Base-by-base conservation (phyloP, 2,888 invertebrate genomes). In the Pelosia muscerda region DNA sequence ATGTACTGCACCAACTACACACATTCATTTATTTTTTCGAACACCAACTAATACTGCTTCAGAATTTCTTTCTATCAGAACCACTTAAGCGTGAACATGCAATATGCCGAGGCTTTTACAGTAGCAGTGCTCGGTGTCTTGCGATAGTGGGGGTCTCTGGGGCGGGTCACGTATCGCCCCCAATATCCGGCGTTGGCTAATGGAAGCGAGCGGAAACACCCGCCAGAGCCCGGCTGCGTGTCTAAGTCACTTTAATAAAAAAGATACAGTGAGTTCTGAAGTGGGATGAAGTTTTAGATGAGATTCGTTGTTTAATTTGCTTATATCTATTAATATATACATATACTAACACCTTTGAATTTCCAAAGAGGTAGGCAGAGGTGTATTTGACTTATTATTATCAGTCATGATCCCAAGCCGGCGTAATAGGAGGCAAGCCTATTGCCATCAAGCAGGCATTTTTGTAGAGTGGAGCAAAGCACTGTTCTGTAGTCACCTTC, bases 171-270 rank as follows among this genome's bases (percentile, higher is more conserved):
- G 81, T 81, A 81, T 74, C 75, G 73, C 68, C 71, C 60, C 67
- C 77, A 81, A 81, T 81, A 81, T 81, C 81, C 81, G 81, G 79
- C 71, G 59, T 56, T 49, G 57, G 63, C 78, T 82, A 81, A 82
- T 82, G 79, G 81, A 81, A 72, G 64, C 68, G 72, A 67, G 60
- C 77, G 82, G 81, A 82, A 81, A 72, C 78, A 71, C 67, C 69
- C 62, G 72, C 69, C 64, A 58, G 69, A 75, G 76, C 53, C 71
- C 62, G 57, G 49, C 67, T 71, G 69, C 74, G 74, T 69, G 62
- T 69, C 59, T 64, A 68, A 74, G 53, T 58, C n/a, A 53, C 70
- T 74, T 74, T 74, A 76, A 68, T 74, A 78, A 78, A 76, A 38
- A 76, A 69, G 58, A 31, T 28, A 58, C 15, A n/a, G 23, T 65